A percentile compares a stretch with the other conserved stretches of the same genome.
phyloP scores from a whole-genome alignment of 2,113 vertebrate genomes.

The Merops nubicus region DNA sequence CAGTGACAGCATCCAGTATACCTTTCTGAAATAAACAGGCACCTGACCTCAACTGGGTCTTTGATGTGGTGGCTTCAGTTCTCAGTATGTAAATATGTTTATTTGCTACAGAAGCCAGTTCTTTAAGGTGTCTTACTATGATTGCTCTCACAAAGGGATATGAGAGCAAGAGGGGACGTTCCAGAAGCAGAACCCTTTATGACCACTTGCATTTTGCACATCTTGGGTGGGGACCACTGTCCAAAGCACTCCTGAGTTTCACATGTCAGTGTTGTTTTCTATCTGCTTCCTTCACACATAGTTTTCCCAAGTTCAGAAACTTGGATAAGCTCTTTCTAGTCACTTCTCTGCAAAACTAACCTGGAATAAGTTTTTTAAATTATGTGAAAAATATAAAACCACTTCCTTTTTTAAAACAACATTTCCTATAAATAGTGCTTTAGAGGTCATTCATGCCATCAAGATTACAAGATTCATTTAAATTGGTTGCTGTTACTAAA shows the following conservation, averaged over 20 bases:
- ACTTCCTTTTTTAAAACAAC: background rate
- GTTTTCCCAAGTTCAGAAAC: background rate
- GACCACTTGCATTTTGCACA: background rate
- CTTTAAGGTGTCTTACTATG: background rate
- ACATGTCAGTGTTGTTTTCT: background rate
- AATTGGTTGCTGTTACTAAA: background rate
- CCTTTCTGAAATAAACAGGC: constrained; percentile 59
- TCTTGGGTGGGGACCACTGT: background rate
- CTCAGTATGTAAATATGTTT: constrained; percentile 60
- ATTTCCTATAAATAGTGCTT: background rate
- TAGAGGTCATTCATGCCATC: background rate
- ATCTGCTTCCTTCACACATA: background rate
- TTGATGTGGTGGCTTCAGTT: constrained; percentile 60
- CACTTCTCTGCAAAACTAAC: background rate
- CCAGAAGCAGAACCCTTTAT: background rate
- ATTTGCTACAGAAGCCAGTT: constrained; percentile 35
- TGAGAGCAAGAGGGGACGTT: background rate
- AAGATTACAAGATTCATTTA: background rate
- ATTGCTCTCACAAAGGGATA: background rate
- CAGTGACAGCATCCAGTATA: constrained; percentile 55
- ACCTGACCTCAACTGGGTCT: constrained; percentile 61
- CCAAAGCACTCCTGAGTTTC: background rate
- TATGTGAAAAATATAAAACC: background rate
- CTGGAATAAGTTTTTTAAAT: background rate
- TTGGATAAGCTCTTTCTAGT: background rate